These are phyloP conservation scores for Trichechus manatus DNA, from an alignment of 2,113 vertebrate species.

Conservation along the genomic window DNA sequence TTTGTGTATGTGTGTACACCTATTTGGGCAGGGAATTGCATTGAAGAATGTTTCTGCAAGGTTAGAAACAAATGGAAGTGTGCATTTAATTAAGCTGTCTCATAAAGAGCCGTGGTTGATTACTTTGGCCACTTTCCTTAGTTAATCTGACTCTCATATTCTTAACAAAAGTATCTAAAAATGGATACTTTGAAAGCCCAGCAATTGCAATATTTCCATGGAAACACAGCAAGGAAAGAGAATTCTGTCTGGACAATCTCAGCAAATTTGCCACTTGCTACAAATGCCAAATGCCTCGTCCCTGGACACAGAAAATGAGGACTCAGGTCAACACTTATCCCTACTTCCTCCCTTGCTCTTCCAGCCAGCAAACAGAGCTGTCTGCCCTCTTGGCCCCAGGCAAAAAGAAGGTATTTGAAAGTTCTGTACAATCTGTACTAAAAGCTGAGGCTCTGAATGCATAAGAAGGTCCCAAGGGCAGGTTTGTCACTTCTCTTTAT, in stretches of 20 bases:
- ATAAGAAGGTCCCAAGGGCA: neutral
- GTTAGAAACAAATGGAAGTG: conserved; percentile 42
- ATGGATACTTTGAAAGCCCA: conserved; percentile 60
- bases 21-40: neutral
- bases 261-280: conserved; percentile 54
- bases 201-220: conserved; percentile 62
- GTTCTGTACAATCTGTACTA: neutral
- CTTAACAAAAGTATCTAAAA: conserved; percentile 63
- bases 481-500: neutral
- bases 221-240: conserved; percentile 65
- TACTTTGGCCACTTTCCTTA: conserved; percentile 51
- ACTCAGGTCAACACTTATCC: neutral
- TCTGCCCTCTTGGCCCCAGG: neutral
- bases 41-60: conserved; percentile 30
- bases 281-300: conserved; percentile 36
- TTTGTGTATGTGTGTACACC: no score
- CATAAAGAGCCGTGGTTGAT: conserved; percentile 8
- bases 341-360: neutral
- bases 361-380: neutral
- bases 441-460: neutral
- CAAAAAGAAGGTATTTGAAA: conserved; percentile 19
- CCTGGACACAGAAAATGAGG: neutral
- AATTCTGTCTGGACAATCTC: conserved; percentile 47
- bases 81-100: conserved; percentile 50
- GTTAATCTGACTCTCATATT: conserved; percentile 60